Base-by-base conservation (phyloP, 2,888 invertebrate genomes). In the Microplitis manilae region DNA sequence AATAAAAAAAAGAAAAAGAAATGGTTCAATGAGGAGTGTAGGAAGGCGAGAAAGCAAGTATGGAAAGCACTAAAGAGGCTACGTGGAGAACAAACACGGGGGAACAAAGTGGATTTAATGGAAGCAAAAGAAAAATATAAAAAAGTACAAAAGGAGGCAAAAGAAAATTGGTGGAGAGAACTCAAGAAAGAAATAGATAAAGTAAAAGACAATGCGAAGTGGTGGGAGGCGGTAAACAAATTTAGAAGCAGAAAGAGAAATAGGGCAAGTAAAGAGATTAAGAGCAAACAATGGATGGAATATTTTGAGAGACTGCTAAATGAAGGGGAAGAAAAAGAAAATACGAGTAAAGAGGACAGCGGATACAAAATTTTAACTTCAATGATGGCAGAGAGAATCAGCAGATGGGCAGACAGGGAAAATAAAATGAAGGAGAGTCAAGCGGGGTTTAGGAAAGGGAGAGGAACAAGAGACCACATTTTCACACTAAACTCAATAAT, bases 1-100 rank as follows among this genome's bases (percentile, higher is more conserved):
- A 64, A 20, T 9, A 30, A n/a, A n/a, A n/a, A n/a, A n/a, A n/a
- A n/a, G 5, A 9, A 13, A 60, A 2, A 2, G 9, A 15, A 68
- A 1, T 69, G 76, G 72, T 65, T 73, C 2, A 64, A 60, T 7
- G 64, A 64, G 9, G 73, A 73, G 8, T 77, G 68, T 38, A 76
- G 30, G 13, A 59, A 5, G 7, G 70, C 59, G 20, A 75, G 67
- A 38, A 39, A 40, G 7, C 20, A 9, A n/a, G 65, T 77, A 2
- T 72, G 72, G 77, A 20, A 0, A 2, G 60, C 39, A 0, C 17
- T 77, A 6, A 77, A 72, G 5, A 15, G 20, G 0, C 68, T 70
- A n/a, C 41, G 17, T 74, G 2, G 20, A 60, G 65, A 40, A 68
- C 15, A 59, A 30, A 20, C 69, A 15, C 68, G n/a, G 5, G 50